These are phyloP conservation scores for Idris sp. DNA, from an alignment of 1,140 invertebrate genomes.

Conservation along the genomic window DNA sequence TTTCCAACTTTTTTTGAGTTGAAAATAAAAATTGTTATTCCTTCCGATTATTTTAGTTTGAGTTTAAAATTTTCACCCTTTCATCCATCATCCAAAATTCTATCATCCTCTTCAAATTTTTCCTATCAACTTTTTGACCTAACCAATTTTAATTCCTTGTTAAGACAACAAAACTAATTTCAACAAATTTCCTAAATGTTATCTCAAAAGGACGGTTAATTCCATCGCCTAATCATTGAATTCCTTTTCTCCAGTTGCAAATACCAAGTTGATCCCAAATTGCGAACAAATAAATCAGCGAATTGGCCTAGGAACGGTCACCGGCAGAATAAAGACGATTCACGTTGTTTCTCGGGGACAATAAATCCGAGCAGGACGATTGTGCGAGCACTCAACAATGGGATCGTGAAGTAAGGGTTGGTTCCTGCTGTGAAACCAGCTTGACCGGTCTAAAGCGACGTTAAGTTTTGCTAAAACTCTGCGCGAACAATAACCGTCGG, in stretches of 20 bases:
- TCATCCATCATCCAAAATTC: no score
- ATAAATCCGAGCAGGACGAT: constrained; percentile 30
- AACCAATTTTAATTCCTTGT: no score
- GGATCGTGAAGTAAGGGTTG: constrained; percentile 39
- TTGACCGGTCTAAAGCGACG: constrained; percentile 43
- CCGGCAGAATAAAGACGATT: constrained; percentile 17
- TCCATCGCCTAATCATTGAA: no score
- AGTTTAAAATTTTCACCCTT: no score
- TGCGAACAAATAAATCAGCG: neutral
- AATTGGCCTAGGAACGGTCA: constrained; percentile 14
- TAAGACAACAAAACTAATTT: no score
- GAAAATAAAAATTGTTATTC: no score
- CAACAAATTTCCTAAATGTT: no score
- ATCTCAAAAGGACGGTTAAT: no score
- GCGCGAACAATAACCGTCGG: constrained; percentile 57
- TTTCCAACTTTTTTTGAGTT: no score
- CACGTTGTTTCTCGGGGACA: constrained; percentile 9
- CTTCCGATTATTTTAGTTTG: no score
- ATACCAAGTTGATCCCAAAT: neutral
- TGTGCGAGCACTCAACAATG: constrained; percentile 23
- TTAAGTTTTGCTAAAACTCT: constrained; percentile 17
- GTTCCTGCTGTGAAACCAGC: constrained; percentile 41
- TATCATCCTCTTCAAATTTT: no score
- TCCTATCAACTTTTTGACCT: no score
- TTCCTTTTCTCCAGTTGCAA: neutral